Base-by-base conservation (phyloP, 1,140 invertebrate genomes). In the Metopolophium dirhodum region DNA sequence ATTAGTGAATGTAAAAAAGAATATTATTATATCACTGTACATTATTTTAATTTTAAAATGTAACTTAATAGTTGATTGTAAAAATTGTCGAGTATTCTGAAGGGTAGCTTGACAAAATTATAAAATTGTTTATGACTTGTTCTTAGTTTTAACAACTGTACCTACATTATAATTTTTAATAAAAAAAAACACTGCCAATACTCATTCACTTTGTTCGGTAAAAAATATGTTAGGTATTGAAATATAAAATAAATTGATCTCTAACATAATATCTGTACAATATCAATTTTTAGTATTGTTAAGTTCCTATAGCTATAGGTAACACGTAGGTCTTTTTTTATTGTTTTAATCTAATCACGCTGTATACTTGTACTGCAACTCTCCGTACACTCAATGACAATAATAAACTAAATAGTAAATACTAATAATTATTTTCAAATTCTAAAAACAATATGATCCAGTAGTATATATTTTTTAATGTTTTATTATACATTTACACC, bases 391-490 rank as follows among this genome's bases (percentile, higher is more conserved):
- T 35, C 6, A 18, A 77, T n/a, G 14, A 77, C 61, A 77, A 77
- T 77, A n/a, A 18, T 77, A n/a, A 77, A n/a, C 61, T 77, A 77
- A 77, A 77, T 77, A 77, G 14, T 77, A n/a, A n/a, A 77, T 77
- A 77, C 61, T 77, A 77, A 77, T n/a, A 77, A 77, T 35, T 77
- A n/a, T 35, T 77, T 77, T 77, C n/a, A 77, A 77, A n/a, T 77
- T n/a, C 14, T n/a, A n/a, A 77, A 7, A n/a, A 77, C 61, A 77
- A n/a, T 35, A 77, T 77, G 11, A n/a, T 77, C 30, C 61, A 77
- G 30, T 68, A 68, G 41, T 68, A 77, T 68, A 14, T 49, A 11
- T 61, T 68, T 26, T 9, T 0, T 14, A 77, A n/a, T n/a, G 30
- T 68, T 49, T 51, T 68, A 68, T 68, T n/a, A 68, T 68, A 68